Evolutionary conservation across 30 jellyfish, hydroid and myxozoan species (phyloP).

Genomic region (Pelagia noctiluca): DNA sequence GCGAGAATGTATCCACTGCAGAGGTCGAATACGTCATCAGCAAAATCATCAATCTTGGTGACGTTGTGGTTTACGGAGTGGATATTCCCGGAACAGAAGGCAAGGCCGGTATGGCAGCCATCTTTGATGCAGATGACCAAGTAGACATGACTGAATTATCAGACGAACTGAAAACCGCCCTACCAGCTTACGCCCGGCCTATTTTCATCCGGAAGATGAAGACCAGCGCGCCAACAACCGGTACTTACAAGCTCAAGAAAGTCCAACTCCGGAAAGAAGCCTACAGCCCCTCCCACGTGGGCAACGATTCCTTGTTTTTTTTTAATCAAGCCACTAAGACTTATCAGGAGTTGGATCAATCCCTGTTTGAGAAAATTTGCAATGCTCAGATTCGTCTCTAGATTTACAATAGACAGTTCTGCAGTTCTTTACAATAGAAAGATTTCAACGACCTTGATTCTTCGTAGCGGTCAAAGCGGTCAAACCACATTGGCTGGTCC

Average conservation of each 20-base stretch:
- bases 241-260: conserved; percentile 87
- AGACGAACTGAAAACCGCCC: conserved; percentile 40
- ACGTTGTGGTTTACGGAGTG: conserved; percentile 97
- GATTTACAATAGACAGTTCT: too few species aligned
- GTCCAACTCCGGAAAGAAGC: conserved; percentile 75
- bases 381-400: conserved; percentile 73
- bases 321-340: conserved; percentile 63
- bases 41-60: conserved; percentile 69
- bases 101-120: conserved; percentile 98
- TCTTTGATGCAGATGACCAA: conserved; percentile 71
- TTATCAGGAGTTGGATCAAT: conserved; percentile 49
- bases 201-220: conserved; percentile 75
- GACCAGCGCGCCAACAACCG: conserved; percentile 53
- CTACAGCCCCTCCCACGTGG: conserved; percentile 63
- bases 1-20: conserved; percentile 98
- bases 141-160: conserved; percentile 62
- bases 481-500: too few species aligned
- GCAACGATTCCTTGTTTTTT: conserved; percentile 71
- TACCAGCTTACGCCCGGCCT: conserved; percentile 96
- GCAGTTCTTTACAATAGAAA: too few species aligned
- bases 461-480: too few species aligned
- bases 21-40: conserved; percentile 92
- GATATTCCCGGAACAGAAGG: conserved; percentile 96
- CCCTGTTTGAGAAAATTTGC: conserved; percentile 60
- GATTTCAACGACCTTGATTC: too few species aligned